Conservation (phyloP, 2,797 vertebrate species). For the Gymnoscopelus braueri region DNA sequence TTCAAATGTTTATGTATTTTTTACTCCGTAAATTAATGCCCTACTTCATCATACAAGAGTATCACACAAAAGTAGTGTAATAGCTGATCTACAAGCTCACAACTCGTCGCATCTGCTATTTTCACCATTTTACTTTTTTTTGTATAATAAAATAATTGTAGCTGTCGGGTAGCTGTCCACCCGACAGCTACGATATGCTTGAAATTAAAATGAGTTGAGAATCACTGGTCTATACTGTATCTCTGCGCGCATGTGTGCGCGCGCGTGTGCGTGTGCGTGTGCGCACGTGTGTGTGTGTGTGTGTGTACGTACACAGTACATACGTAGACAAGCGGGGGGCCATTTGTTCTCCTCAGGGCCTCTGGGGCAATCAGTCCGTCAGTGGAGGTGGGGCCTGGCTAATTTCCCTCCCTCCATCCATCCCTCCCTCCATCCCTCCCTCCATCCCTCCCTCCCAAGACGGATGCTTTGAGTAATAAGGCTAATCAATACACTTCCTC, state of each 20-base stretch:
- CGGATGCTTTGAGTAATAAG: conserved; percentile 85
- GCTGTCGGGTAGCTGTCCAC: too few species aligned
- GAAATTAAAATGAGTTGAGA: too few species aligned
- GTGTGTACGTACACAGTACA: conserved; percentile 20
- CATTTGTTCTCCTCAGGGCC: conserved; percentile 80
- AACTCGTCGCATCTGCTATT: too few species aligned
- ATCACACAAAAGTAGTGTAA: too few species aligned
- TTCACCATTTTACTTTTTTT: too few species aligned
- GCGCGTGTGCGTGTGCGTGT: conserved; percentile 17
- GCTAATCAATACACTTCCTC: conserved; percentile 86
- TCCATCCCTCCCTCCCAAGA: conserved; percentile 69
- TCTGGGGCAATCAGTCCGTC: conserved; percentile 81
- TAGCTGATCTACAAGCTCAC: too few species aligned
- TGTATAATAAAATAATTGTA: too few species aligned
- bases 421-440: conserved; percentile 32
- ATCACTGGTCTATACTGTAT: neutral
- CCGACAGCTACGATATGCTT: too few species aligned
- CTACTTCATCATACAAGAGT: too few species aligned
- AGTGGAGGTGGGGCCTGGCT: conserved; percentile 76
- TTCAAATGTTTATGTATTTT: too few species aligned
- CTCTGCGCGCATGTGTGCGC: neutral
- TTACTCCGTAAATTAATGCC: too few species aligned
- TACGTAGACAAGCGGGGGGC: conserved; percentile 51
- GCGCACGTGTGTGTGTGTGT: conserved; percentile 18
- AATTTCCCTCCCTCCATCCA: conserved; percentile 75